Evolutionary conservation across 2,797 vertebrate species (phyloP).

Genomic region (Lemur catta): DNA sequence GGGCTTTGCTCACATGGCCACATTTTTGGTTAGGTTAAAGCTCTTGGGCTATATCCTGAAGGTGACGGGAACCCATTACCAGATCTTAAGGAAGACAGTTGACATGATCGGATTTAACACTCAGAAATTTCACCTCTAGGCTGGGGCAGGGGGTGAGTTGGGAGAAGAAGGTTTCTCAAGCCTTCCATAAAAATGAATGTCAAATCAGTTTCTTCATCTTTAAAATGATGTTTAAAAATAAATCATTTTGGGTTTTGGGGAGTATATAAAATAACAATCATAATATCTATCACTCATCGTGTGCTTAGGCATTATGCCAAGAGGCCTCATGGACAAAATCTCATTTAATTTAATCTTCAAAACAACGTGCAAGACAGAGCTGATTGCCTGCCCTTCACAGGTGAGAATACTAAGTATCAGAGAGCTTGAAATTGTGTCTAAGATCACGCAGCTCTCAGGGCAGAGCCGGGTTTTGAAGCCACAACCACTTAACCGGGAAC

Average conservation of each 20-base stretch:
- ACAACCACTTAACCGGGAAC: too few species aligned
- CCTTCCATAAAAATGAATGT: slow-evolving; percentile 34
- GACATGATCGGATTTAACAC: neutral
- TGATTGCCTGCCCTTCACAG: neutral
- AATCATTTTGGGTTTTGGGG: neutral
- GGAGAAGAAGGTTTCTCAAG: neutral
- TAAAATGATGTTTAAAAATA: slow-evolving; percentile 39
- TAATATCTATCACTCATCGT: neutral
- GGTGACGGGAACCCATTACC: neutral
- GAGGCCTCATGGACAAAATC: neutral
- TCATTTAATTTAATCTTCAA: slow-evolving; percentile 11
- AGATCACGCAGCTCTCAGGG: neutral
- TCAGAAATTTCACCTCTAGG: neutral
- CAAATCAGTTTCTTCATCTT: slow-evolving; percentile 47
- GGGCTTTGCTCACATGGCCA: rapidly evolving
- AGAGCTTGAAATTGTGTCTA: neutral
- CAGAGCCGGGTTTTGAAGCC: neutral
- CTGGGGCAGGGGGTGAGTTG: neutral
- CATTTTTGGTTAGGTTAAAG: rapidly evolving
- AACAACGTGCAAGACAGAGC: neutral
- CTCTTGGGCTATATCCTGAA: too few species aligned
- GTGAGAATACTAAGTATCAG: neutral
- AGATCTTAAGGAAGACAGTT: rapidly evolving
- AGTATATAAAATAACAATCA: neutral
- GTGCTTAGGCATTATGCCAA: neutral